Conservation (phyloP, 2,888 invertebrate genomes). For the Gymnoscelis rufifasciata region DNA sequence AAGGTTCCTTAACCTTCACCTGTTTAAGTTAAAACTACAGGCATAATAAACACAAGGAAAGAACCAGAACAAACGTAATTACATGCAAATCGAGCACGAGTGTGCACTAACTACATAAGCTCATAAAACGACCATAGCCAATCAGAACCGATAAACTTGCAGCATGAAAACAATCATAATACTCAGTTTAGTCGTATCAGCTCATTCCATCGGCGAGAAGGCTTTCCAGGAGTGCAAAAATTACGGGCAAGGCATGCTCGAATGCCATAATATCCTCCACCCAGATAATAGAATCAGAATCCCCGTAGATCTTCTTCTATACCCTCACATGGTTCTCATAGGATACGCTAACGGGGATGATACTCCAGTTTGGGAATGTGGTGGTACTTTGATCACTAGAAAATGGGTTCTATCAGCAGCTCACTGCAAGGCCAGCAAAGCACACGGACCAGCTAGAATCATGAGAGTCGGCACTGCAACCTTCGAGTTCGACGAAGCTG, state of each 20-base stretch:
- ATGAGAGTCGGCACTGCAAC: conserved; percentile 77
- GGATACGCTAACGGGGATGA: conserved; percentile 43
- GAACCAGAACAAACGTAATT: neutral
- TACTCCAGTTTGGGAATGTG: conserved; percentile 62
- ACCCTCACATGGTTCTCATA: conserved; percentile 82
- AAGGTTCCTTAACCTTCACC: too few relatives aligned
- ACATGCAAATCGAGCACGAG: conserved; percentile 15
- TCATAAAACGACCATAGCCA: conserved; percentile 20
- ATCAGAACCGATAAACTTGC: conserved; percentile 26
- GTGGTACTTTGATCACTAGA: conserved; percentile 62
- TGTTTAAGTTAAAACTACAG: too few relatives aligned
- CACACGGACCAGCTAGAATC: conserved; percentile 69
- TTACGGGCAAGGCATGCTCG: conserved; percentile 61
- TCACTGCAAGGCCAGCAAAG: conserved; percentile 60
- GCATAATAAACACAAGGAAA: too few relatives aligned
- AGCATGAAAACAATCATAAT: conserved; percentile 22
- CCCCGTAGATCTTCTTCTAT: conserved; percentile 71
- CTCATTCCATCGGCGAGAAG: conserved; percentile 49
- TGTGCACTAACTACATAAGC: conserved; percentile 8
- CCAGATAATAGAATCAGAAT: conserved; percentile 54
- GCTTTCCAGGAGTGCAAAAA: conserved; percentile 58
- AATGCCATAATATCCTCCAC: conserved; percentile 63
- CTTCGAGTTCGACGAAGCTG: conserved; percentile 68
- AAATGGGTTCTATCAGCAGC: conserved; percentile 70
- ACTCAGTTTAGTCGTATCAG: conserved; percentile 19